Evolutionary conservation across 2,888 invertebrate genomes (phyloP), one percentile per base, ranked within the genome.

Genomic region (Hirtodrosophila duncani): DNA sequence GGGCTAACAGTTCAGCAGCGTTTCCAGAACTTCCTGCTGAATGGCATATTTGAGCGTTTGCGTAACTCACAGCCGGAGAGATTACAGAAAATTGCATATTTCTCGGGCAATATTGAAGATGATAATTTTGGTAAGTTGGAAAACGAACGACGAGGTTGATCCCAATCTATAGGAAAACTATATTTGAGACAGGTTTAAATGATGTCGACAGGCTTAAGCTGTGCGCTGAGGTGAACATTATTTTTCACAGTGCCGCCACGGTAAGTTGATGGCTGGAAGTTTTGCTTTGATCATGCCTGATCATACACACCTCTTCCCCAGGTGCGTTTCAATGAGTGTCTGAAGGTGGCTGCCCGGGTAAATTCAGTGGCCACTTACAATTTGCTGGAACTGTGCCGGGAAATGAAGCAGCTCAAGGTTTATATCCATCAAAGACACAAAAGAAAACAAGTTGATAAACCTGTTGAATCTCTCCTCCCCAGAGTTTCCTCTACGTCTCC

Each of bases 171-270:
- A n/a, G n/a, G n/a, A n/a, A n/a, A n/a, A n/a, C n/a, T n/a, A n/a
- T n/a, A n/a, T n/a, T n/a, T n/a, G n/a, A 39, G 69, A 66, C 65
- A 85, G 85, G 95, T 6, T 89, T 96, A 36, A 90, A 89, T 49
- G 85, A 88, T 0, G 88, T 90, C 3, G 93, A 94, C 81, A 90
- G 90, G 41, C 86, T 87, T 27, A 87, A 90, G 56, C 84, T 95
- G 9, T 87, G 88, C 10, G 89, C 91, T 3, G 90, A 91, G 33
- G 93, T 97, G 8, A 91, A 95, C 23, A 90, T 95, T 8, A 94
- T 98, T 42, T 96, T 98, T 87, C 98, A 99, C 86, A 95, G 96
- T 13, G 99, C 98, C 0, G 98, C 98, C 0, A 98, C 98, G 0
- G 96, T 75, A 16, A 66, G 68, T 61, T 13, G 16, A 3, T 24